Evolutionary conservation across 2,797 vertebrate genomes (phyloP), one percentile per base, ranked within the genome.

Genomic region (Momotus momota): DNA sequence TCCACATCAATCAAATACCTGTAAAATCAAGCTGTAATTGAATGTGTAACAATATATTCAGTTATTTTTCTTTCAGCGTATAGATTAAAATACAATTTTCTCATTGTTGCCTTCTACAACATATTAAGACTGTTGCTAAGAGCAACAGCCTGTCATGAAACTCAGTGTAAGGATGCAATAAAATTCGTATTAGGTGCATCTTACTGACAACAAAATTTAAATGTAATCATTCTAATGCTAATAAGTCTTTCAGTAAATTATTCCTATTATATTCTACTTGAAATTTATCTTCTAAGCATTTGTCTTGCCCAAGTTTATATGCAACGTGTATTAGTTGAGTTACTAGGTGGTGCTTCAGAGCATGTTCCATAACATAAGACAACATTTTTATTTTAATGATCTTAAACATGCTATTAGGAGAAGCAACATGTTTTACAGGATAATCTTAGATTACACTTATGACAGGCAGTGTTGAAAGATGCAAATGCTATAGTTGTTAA

Each of bases 81-180:
- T 35, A 35, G 35, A 60, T 75, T 85, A 93, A 91, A 96, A 93
- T 88, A 87, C 46, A 26, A 31, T 80, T 94, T 96, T 95, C 72
- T 94, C 52, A 84, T 95, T 96, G 17, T 95, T 94, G 62, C 74
- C 70, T 81, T 54, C 73, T 83, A 54, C 21, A 25, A 86, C 74
- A 43, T 86, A 87, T 51, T 94, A 96, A 80, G 58, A 69, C 65
- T 12, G 97, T 98, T 98, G 97, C 97, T 93, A 97, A 69, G 95
- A 94, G 97, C 98, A 98, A 97, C 94, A 55, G 51, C 64, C 40
- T 94, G 84, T 93, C 88, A 83, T 86, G 78, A 96, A 96, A 96
- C 95, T 92, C 80, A 73, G 73, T 1, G 43, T 86, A 91, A 84
- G 69, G 64, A 86, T 81, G 80, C 79, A 94, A 85, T 93, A 84